Evolutionary conservation across 1,140 invertebrate species (phyloP), one percentile per base, ranked within the genome.

Genomic region (Lordiphosa collinella): DNA sequence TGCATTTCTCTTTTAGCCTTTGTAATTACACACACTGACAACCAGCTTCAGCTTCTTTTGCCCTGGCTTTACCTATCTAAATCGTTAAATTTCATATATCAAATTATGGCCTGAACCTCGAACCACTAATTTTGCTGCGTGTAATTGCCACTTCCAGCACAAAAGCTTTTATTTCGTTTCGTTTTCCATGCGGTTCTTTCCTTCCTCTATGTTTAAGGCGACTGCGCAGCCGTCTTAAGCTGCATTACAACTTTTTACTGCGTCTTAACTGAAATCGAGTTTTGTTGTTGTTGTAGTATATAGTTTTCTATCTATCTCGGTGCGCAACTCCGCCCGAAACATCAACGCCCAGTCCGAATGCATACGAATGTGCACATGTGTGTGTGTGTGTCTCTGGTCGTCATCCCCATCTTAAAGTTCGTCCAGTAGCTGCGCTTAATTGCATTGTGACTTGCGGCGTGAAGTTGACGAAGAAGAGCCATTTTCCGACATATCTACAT

Each of bases 261-360:
- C 78, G 78, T 84, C 78, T 84, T 84, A 84, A 84, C 78, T 84
- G 78, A 84, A 84, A 84, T 84, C 78, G 78, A 84, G 78, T 84
- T 84, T 84, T 73, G 53, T 32, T 32, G 32, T 25, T 43, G 16
- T 8, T 38, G 44, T 41, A 47, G 35, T 62, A 61, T 84, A 61
- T 74, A 61, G 79, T 72, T 71, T 80, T 80, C 64, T 71, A 80
- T 80, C 59, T 80, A 71, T 84, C 56, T 55, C 50, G 54, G 63
- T 25, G 48, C 51, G 35, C 66, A 69, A 69, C 76, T 80, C 76
- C 76, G 58, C 67, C 78, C 68, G 76, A 80, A 84, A 64, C 64
- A 69, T 78, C 79, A 78, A 76, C 72, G 67, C 76, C 78, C 76
- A 74, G 51, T 46, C 32, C 14, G 31, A 11, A 22, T 8, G 18